Evolutionary conservation across 2,888 invertebrate species (phyloP).

Genomic region (Drosophila testacea): DNA sequence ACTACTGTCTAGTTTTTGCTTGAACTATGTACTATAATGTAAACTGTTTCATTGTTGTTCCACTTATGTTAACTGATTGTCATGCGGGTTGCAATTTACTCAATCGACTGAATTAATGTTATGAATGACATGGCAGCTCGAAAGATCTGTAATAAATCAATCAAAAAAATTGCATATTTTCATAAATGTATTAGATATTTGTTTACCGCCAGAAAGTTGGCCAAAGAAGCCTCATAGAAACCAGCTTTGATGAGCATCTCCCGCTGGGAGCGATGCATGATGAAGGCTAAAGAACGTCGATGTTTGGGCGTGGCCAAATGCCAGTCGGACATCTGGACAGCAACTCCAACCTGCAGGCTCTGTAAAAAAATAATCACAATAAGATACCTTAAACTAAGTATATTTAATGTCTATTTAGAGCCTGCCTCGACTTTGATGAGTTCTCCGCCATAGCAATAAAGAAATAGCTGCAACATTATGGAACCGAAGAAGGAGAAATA

Average conservation of each 20-base stretch:
- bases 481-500: constrained; percentile 77
- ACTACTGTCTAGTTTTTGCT: not conserved
- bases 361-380: constrained; percentile 31
- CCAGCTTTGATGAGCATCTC: constrained; percentile 78
- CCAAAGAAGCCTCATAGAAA: constrained; percentile 83
- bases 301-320: constrained; percentile 73
- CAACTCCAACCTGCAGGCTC: constrained; percentile 77
- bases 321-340: constrained; percentile 81
- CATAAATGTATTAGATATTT: not conserved
- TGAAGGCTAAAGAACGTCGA: constrained; percentile 70
- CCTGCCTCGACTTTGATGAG: constrained; percentile 81
- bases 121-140: constrained; percentile 79
- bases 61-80: constrained; percentile 1
- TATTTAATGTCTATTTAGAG: not conserved
- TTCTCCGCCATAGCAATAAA: constrained; percentile 84
- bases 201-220: constrained; percentile 80
- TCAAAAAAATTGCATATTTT: not conserved
- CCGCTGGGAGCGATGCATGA: constrained; percentile 79
- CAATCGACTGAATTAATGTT: constrained; percentile 81
- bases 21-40: constrained; percentile 6
- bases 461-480: constrained; percentile 82
- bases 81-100: constrained; percentile 35
- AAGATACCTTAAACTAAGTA: not conserved
- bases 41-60: constrained; percentile 5
- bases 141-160: constrained; percentile 63